Base-by-base conservation (phyloP, 2,888 invertebrate species). In the Epiblema foenella region DNA sequence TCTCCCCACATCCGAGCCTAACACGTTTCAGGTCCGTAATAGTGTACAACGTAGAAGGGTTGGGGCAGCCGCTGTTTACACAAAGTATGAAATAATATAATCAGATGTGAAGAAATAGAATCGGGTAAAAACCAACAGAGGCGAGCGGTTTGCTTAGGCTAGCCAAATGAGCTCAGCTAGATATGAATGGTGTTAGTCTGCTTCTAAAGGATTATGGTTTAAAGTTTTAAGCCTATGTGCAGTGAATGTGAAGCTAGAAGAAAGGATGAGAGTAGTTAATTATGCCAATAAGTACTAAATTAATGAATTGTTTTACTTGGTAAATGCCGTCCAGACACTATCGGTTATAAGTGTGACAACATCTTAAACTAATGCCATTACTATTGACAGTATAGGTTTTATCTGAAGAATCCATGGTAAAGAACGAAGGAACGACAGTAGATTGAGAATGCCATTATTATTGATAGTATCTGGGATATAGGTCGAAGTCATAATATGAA, bases 101-200 rank as follows among this genome's bases (percentile, higher is more conserved):
- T 93, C 92, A 91, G 91, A 88, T 91, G 91, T 91, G 93, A 93
- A 93, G 93, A 93, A 93, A 91, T 90, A 90, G 91, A 93, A 91
- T 93, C 87, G 85, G 78, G 87, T 90, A 93, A 93, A 93, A 93
- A 91, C 85, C 92, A 93, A 93, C 93, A 93, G 84, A 85, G 88
- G 79, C 86, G 85, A 86, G 82, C 82, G 88, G 85, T 94, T 94
- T 94, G 93, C 93, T 94, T 94, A 94, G 94, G 93, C 89, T 89
- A 89, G 92, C 90, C 92, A 88, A 90, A 91, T 89, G 90, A 92
- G 91, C 89, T 90, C 79, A 77, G 83, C 83, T 85, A 88, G 90
- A 90, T 87, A 86, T 75, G 74, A 75, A 76, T 81, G 79, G 75
- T 70, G 79, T 81, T 90, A 91, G 91, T 92, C 91, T 89, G 84